phyloP scores from a whole-genome alignment of 2,888 invertebrate genomes.

The Lithosia quadra region DNA sequence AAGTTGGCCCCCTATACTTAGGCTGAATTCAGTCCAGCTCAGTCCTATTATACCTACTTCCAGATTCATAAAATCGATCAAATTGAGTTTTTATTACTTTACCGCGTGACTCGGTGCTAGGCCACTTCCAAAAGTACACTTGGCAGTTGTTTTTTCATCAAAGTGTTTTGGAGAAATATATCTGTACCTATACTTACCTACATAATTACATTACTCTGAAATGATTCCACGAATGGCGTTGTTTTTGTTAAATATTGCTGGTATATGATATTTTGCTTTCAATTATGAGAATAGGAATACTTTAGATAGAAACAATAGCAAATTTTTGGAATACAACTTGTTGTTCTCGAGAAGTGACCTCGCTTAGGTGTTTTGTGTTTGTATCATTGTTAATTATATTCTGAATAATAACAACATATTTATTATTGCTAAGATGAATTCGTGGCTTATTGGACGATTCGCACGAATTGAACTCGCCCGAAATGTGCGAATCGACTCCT shows the following conservation, averaged over 20 bases:
- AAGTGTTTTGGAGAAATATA: background rate
- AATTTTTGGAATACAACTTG: background rate
- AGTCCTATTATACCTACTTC: no score
- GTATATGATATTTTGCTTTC: background rate
- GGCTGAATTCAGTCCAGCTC: no score
- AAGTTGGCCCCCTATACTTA: no score
- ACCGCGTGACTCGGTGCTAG: background rate
- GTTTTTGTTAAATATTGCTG: background rate
- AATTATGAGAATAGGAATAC: background rate
- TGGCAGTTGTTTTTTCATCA: background rate
- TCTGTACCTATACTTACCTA: no score
- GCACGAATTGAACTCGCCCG: no score
- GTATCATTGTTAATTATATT: background rate
- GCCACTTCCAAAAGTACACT: background rate
- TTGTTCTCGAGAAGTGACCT: background rate
- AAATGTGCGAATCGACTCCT: no score
- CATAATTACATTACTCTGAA: background rate
- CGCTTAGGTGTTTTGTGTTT: background rate
- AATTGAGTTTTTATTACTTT: background rate
- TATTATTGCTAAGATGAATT: no score
- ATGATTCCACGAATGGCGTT: background rate
- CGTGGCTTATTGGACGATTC: no score
- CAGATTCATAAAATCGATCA: background rate
- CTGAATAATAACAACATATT: no score
- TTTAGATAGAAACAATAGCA: background rate